A percentile compares a stretch with the other conserved stretches of the same genome.
These are phyloP conservation scores for Cinara cedri DNA, from an alignment of 2,888 invertebrate species.

Conservation along the genomic window DNA sequence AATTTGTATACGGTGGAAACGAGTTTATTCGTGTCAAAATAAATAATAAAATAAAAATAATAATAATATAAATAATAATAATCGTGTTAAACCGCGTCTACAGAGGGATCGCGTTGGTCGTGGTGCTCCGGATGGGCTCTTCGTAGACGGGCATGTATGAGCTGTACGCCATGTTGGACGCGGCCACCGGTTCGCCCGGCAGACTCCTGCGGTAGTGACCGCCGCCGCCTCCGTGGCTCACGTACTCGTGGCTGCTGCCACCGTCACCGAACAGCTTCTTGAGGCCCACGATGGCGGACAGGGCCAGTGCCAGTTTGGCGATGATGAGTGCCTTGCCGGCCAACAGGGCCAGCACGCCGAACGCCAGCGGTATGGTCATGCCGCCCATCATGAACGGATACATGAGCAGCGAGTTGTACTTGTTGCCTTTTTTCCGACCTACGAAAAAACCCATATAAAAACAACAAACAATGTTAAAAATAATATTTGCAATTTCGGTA, in stretches of 20 bases:
- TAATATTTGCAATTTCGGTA: too few relatives aligned
- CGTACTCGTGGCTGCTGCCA: slow-evolving; percentile 58
- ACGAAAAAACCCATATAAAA: neutral
- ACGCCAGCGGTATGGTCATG: slow-evolving; percentile 80
- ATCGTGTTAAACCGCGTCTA: neutral
- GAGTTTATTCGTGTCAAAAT: slow-evolving; percentile 23
- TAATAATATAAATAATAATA: neutral
- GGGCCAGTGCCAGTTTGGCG: slow-evolving; percentile 79
- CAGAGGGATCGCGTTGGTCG: slow-evolving; percentile 27
- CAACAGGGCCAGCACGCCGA: slow-evolving; percentile 79
- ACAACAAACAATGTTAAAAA: too few relatives aligned
- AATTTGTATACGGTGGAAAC: neutral
- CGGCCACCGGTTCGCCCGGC: slow-evolving; percentile 59
- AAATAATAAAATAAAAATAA: slow-evolving; percentile 29
- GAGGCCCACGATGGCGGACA: slow-evolving; percentile 83
- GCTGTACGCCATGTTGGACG: slow-evolving; percentile 70
- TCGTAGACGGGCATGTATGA: slow-evolving; percentile 65
- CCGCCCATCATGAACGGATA: slow-evolving; percentile 81
- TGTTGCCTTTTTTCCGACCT: slow-evolving; percentile 71
- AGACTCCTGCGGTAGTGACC: slow-evolving; percentile 60
- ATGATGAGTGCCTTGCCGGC: slow-evolving; percentile 87
- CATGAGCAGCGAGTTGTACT: slow-evolving; percentile 76
- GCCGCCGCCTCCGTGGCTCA: slow-evolving; percentile 59
- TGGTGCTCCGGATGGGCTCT: slow-evolving; percentile 41
- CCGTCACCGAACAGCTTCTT: slow-evolving; percentile 77